phyloP scores from a whole-genome alignment of 2,888 invertebrate species.

The Hemicrepidius hirtus region DNA sequence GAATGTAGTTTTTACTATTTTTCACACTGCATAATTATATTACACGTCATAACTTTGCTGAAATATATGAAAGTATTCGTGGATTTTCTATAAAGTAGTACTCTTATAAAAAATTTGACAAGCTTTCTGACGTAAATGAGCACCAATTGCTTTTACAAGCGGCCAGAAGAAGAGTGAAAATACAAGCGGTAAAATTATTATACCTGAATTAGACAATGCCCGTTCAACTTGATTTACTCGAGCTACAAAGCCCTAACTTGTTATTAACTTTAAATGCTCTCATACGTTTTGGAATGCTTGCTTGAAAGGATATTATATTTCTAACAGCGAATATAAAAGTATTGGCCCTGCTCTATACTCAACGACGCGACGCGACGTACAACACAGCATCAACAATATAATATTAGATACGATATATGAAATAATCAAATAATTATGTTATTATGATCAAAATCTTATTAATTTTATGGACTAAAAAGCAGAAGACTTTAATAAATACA shows the following conservation, averaged over 20 bases:
- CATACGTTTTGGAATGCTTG: constrained; percentile 40
- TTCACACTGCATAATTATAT: too few relatives aligned
- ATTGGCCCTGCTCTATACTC: background rate
- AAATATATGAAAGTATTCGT: constrained; percentile 13
- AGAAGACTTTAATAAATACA: constrained; percentile 34
- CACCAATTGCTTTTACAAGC: constrained; percentile 26
- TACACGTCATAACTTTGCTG: background rate
- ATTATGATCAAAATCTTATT: background rate
- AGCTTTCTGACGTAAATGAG: constrained; percentile 21
- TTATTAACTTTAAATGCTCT: constrained; percentile 35
- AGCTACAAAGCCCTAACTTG: constrained; percentile 26
- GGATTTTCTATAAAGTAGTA: constrained; percentile 2
- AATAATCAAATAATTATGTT: background rate
- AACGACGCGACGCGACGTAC: background rate
- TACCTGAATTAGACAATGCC: constrained; percentile 22
- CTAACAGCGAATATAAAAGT: background rate
- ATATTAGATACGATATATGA: background rate
- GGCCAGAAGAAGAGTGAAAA: constrained; percentile 1
- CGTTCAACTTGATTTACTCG: constrained; percentile 28
- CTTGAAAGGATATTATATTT: constrained; percentile 27
- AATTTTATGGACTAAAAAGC: background rate
- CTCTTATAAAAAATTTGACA: constrained; percentile 15
- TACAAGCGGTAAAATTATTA: constrained; percentile 12
- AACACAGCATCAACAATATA: background rate
- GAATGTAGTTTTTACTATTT: too few relatives aligned